phyloP scores from a whole-genome alignment of 2,888 invertebrate species.

The Meiosimyza platycephala region DNA sequence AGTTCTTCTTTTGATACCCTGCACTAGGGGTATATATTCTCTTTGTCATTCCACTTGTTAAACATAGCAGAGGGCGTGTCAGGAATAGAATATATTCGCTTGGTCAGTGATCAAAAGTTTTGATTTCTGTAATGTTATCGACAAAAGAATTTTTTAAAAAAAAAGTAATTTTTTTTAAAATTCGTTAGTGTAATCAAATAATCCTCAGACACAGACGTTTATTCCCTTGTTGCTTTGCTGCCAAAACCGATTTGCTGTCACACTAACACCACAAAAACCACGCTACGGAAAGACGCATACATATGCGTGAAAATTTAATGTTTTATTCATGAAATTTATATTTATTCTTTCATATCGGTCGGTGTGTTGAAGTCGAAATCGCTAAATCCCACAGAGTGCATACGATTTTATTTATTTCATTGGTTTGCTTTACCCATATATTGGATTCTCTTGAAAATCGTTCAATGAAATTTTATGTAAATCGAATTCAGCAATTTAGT shows the following conservation, averaged over 20 bases:
- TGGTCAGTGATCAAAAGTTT: too few relatives aligned
- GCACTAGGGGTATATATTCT: too few relatives aligned
- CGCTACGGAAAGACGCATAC: background rate
- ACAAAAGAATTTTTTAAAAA: too few relatives aligned
- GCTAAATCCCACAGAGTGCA: background rate
- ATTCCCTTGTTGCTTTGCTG: background rate
- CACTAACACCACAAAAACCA: background rate
- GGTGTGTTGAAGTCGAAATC: background rate
- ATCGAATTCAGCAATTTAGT: conserved; percentile 25
- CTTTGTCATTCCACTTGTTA: too few relatives aligned
- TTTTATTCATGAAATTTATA: conserved; percentile 33
- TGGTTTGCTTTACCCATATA: conserved; percentile 8
- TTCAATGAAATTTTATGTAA: conserved; percentile 12
- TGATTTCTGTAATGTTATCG: too few relatives aligned
- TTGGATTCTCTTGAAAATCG: background rate
- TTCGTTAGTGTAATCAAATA: too few relatives aligned
- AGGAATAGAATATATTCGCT: too few relatives aligned
- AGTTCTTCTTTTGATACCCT: too few relatives aligned
- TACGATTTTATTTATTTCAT: background rate
- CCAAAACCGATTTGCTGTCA: background rate
- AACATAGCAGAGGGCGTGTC: too few relatives aligned
- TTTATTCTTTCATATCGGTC: background rate
- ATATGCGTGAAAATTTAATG: conserved; percentile 5
- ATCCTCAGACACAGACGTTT: background rate
- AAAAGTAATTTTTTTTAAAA: too few relatives aligned